Conservation (phyloP, 2,113 vertebrate species). For the Gopherus flavomarginatus region DNA sequence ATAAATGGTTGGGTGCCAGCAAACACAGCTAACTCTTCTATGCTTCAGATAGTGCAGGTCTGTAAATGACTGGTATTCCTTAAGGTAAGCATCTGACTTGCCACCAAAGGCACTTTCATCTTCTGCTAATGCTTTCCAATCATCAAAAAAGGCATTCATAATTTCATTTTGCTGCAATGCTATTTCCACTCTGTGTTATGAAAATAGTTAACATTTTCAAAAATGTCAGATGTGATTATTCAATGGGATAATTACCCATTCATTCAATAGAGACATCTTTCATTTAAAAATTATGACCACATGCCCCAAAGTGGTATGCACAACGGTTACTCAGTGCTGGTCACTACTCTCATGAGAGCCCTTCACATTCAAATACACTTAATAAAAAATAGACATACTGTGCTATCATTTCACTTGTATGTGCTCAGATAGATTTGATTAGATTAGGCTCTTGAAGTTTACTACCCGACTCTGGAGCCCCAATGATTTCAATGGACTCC, state of each 20-base stretch:
- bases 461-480: neutral
- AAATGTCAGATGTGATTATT: neutral
- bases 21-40: slow-evolving; percentile 86
- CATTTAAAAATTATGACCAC: neutral
- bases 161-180: slow-evolving; percentile 92
- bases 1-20: slow-evolving; percentile 90
- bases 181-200: slow-evolving; percentile 82
- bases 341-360: neutral
- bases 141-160: slow-evolving; percentile 86
- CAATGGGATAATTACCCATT: neutral
- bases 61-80: slow-evolving; percentile 86
- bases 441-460: neutral
- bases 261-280: neutral
- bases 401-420: neutral
- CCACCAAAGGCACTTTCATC: slow-evolving; percentile 77
- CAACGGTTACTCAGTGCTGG: neutral
- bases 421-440: neutral
- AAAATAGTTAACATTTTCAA: neutral
- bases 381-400: neutral
- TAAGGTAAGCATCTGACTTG: slow-evolving; percentile 80
- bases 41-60: slow-evolving; percentile 81
- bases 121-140: slow-evolving; percentile 83
- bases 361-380: neutral
- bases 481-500: neutral
- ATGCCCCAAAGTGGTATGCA: neutral